Evolutionary conservation across 1,140 invertebrate genomes (phyloP).

Genomic region (Gryllus bimaculatus): DNA sequence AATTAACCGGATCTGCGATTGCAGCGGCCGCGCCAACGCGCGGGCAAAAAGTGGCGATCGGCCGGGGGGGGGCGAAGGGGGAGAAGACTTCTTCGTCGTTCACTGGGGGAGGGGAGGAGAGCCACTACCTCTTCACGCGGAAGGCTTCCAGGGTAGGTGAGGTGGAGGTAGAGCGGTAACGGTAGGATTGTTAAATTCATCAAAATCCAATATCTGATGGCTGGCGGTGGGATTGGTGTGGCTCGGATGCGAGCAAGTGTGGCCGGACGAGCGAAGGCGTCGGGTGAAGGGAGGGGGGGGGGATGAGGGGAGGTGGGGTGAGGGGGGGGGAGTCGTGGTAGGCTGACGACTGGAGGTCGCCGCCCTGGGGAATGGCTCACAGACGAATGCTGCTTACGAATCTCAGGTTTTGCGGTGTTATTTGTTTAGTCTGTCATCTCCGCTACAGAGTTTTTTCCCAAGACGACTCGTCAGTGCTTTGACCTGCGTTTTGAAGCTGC

Average conservation of each 20-base stretch:
- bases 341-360: too few relatives aligned
- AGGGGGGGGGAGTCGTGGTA: too few relatives aligned
- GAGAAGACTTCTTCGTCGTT: neutral
- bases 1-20: neutral
- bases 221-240: neutral
- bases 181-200: constrained; percentile 1
- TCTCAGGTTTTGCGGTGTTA: too few relatives aligned
- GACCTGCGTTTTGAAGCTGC: too few relatives aligned
- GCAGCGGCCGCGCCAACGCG: neutral
- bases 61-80: neutral
- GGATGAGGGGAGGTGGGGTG: too few relatives aligned
- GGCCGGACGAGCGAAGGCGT: neutral
- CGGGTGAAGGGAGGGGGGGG: neutral
- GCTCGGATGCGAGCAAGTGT: neutral
- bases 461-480: too few relatives aligned
- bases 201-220: neutral
- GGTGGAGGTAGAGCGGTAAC: neutral
- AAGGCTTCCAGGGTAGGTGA: too few relatives aligned
- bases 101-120: neutral
- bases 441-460: too few relatives aligned
- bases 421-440: too few relatives aligned
- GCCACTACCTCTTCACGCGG: too few relatives aligned
- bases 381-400: too few relatives aligned
- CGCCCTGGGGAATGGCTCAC: too few relatives aligned
- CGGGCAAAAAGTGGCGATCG: neutral